phyloP scores from a whole-genome alignment of 2,888 invertebrate species.

The Folsomia candida region DNA sequence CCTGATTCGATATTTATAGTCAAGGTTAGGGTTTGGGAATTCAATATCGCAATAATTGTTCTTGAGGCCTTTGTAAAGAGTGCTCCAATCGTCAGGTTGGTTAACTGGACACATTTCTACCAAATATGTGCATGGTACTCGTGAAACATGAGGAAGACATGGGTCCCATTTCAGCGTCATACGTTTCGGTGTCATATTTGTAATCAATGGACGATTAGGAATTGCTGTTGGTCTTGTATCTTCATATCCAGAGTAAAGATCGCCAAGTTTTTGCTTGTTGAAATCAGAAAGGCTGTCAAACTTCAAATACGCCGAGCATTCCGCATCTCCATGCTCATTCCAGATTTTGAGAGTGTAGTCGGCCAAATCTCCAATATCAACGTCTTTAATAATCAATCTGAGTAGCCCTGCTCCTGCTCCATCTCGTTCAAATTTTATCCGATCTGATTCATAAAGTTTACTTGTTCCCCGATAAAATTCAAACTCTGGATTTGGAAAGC shows the following conservation, averaged over 20 bases:
- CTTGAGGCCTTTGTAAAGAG: slow-evolving; percentile 60
- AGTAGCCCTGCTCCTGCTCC: slow-evolving; percentile 75
- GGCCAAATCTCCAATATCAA: slow-evolving; percentile 69
- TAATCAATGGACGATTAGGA: slow-evolving; percentile 86
- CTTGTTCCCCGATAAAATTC: slow-evolving; percentile 82
- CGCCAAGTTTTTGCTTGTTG: slow-evolving; percentile 53
- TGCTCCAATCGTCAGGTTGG: slow-evolving; percentile 22
- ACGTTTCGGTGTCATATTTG: slow-evolving; percentile 84
- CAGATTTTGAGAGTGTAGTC: slow-evolving; percentile 77
- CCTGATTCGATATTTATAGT: slow-evolving; percentile 91
- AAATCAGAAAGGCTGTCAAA: slow-evolving; percentile 63
- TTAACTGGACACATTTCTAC: slow-evolving; percentile 77
- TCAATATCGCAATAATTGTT: slow-evolving; percentile 86
- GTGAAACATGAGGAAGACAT: slow-evolving; percentile 77
- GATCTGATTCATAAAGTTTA: slow-evolving; percentile 66
- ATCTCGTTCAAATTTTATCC: slow-evolving; percentile 80
- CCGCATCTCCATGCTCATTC: slow-evolving; percentile 80
- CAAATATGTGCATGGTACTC: slow-evolving; percentile 80
- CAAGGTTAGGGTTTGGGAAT: slow-evolving; percentile 85
- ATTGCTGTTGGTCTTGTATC: slow-evolving; percentile 82
- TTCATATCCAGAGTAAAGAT: slow-evolving; percentile 80
- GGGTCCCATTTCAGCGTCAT: slow-evolving; percentile 92
- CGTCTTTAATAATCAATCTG: slow-evolving; percentile 70
- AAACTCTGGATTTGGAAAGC: slow-evolving; percentile 81
- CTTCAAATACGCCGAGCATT: slow-evolving; percentile 73